These are phyloP conservation scores for Apotomis turbidana DNA, from an alignment of 2,888 invertebrate genomes.

Conservation along the genomic window DNA sequence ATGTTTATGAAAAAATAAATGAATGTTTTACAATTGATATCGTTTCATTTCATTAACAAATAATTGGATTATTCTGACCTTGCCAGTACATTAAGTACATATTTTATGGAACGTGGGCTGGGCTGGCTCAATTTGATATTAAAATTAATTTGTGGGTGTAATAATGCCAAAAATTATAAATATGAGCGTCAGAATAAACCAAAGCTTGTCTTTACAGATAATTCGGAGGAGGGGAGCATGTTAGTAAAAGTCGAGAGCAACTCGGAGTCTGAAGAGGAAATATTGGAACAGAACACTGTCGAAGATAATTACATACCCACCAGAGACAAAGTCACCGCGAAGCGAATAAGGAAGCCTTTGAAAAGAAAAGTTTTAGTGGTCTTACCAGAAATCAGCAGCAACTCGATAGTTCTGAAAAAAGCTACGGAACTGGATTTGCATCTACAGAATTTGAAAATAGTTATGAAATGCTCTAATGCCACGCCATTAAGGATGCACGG, in stretches of 20 bases:
- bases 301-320: slow-evolving; percentile 6
- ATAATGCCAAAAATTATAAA: neutral
- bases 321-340: neutral
- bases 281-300: neutral
- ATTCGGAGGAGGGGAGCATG: slow-evolving; percentile 25
- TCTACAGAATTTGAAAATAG: slow-evolving; percentile 25
- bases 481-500: slow-evolving; percentile 35
- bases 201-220: slow-evolving; percentile 43
- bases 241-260: slow-evolving; percentile 28
- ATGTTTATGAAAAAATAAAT: neutral
- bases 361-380: neutral
- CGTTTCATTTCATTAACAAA: slow-evolving; percentile 6
- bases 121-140: too few relatives aligned
- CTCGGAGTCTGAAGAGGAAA: slow-evolving; percentile 11
- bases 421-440: slow-evolving; percentile 59
- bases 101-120: too few relatives aligned
- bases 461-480: slow-evolving; percentile 38
- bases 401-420: slow-evolving; percentile 23
- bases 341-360: neutral
- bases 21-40: neutral
- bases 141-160: too few relatives aligned
- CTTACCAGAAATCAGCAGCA: neutral
- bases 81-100: too few relatives aligned
- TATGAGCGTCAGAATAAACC: slow-evolving; percentile 26
- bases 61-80: too few relatives aligned